Base-by-base conservation (phyloP, 2,113 vertebrate genomes). In the Tretioscincus oriximinensis region DNA sequence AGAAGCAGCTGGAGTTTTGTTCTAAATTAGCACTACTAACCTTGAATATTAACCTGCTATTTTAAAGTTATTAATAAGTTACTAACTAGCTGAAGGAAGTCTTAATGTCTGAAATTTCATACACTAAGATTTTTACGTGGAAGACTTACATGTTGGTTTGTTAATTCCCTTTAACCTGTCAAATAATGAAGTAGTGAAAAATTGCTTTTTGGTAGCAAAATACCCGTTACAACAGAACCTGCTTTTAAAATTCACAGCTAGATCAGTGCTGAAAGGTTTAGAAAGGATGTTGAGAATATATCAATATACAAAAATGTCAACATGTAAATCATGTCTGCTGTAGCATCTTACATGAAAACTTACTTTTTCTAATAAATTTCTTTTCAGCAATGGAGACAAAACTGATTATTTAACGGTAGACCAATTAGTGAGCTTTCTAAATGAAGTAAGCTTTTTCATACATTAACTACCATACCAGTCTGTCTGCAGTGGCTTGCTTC, bases 401-500 rank as follows among this genome's bases (percentile, higher is more conserved):
- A 98, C 96, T 97, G 98, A 99, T 99, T 99, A 97, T 99, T 99
- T 99, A 99, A 99, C 97, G 95, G 97, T 99, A 99, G 98, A 99
- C 96, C 98, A 99, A 97, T 99, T 99, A 99, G 98, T 99, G 98
- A 99, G 98, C 98, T 99, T 99, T 99, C 98, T 99, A 97, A 99
- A 99, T 97, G 98, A 99, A 99, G 98, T 99, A 99, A 99, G 98
- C 97, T 98, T 96, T 98, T 98, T 98, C 96, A 97, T 98, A 98
- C 96, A 97, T 98, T 98, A 99, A 99, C 98, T 97, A 92, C 93
- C 93, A 92, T 94, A 86, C 86, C 77, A 90, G 93, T 96, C 93
- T 97, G 95, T 97, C 95, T 98, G 96, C 97, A 88, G 94, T 95
- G 93, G 93, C 95, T 96, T 95, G 94, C 91, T 86, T 90, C 85